Evolutionary conservation across 2,113 vertebrate genomes (phyloP).

Genomic region (Hydrochoerus hydrochaeris): DNA sequence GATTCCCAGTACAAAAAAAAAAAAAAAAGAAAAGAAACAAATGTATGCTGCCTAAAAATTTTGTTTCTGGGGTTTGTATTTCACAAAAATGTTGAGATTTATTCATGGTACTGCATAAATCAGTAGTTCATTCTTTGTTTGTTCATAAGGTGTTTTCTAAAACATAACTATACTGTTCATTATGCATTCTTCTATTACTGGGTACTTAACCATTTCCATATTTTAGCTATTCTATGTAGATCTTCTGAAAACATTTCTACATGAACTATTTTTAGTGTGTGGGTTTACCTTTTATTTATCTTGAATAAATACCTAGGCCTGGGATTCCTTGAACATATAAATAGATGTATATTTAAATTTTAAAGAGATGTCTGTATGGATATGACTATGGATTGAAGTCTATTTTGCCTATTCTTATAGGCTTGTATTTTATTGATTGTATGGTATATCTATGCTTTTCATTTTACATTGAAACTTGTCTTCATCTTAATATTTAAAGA

Average conservation of each 20-base stretch:
- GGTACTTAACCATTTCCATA: not conserved
- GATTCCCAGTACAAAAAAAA: too few species aligned
- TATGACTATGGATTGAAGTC: not conserved
- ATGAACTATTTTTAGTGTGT: not conserved
- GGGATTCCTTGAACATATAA: not conserved
- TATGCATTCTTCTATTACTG: not conserved
- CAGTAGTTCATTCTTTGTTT: not conserved
- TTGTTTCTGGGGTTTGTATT: not conserved
- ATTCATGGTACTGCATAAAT: not conserved
- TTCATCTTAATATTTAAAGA: not conserved
- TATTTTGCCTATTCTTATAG: not conserved
- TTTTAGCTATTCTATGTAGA: not conserved
- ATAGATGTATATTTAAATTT: not conserved
- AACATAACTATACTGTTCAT: not conserved
- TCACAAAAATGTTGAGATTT: not conserved
- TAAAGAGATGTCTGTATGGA: not conserved
- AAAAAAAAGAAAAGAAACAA: too few species aligned
- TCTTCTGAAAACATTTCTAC: not conserved
- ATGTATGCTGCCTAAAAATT: not conserved
- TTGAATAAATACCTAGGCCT: not conserved
- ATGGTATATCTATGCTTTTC: not conserved
- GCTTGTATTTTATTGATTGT: not conserved
- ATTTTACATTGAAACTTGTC: not conserved
- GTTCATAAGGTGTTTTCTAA: not conserved
- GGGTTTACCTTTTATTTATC: not conserved